phyloP scores from a whole-genome alignment of 2,797 vertebrate species.

The Myoxocephalus aenaeus region DNA sequence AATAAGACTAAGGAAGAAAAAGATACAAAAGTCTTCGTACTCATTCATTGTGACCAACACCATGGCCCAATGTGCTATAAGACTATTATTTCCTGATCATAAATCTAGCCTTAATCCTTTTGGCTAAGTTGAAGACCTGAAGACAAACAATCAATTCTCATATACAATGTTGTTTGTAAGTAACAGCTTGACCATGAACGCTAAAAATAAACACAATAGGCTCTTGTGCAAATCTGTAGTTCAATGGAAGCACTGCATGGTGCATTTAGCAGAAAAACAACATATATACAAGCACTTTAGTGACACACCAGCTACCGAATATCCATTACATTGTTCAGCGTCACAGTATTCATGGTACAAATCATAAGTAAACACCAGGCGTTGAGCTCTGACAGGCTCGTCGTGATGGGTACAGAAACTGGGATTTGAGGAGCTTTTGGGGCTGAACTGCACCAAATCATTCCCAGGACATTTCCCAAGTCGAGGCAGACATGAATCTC shows the following conservation, averaged over 20 bases:
- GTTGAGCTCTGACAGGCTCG: constrained; percentile 24
- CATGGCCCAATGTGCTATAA: background rate
- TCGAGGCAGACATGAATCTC: constrained; percentile 27
- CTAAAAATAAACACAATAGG: background rate
- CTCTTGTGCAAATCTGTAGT: background rate
- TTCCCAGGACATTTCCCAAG: constrained; percentile 21
- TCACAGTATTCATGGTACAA: background rate
- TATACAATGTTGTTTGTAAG: constrained; percentile 13
- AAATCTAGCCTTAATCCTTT: constrained; percentile 44
- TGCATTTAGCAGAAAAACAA: constrained; percentile 17
- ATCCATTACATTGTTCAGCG: constrained; percentile 16
- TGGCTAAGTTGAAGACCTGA: constrained; percentile 27
- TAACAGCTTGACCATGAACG: constrained; percentile 17
- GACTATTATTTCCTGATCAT: constrained; percentile 40
- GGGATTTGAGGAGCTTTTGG: constrained; percentile 33
- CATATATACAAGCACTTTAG: constrained; percentile 2
- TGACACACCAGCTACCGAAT: constrained; percentile 9
- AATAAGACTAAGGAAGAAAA: constrained; percentile 31
- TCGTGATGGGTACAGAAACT: constrained; percentile 29
- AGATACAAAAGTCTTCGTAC: constrained; percentile 25
- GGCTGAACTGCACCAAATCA: constrained; percentile 33
- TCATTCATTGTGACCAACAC: constrained; percentile 34
- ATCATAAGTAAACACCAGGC: constrained; percentile 23
- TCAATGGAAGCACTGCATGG: constrained; percentile 2
- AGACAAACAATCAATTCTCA: constrained; percentile 32